Percentiles rank a stretch among this genome's conserved stretches.
These are phyloP conservation scores for Chromis chromis DNA, from an alignment of 2,797 vertebrate species.

Conservation along the genomic window DNA sequence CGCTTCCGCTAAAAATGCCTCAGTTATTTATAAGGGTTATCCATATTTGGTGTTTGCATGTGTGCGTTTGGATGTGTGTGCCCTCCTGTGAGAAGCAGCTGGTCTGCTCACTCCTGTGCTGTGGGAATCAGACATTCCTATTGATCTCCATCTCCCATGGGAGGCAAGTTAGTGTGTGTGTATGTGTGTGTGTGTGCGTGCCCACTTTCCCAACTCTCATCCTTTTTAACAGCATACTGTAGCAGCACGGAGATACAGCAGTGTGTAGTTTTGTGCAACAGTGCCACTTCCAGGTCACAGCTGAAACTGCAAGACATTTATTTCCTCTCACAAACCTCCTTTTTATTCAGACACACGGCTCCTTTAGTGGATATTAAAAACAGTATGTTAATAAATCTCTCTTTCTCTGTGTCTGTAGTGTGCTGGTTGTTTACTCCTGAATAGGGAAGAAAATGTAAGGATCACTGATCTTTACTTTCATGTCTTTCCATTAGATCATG, in stretches of 20 bases:
- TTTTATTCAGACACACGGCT: neutral
- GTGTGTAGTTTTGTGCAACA: slow-evolving; percentile 69
- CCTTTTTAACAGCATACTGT: slow-evolving; percentile 41
- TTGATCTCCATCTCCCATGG: slow-evolving; percentile 80
- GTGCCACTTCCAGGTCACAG: slow-evolving; percentile 68
- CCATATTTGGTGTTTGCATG: slow-evolving; percentile 57
- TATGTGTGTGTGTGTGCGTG: neutral
- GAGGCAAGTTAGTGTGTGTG: slow-evolving; percentile 40
- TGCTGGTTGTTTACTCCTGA: slow-evolving; percentile 80
- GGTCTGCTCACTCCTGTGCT: slow-evolving; percentile 65
- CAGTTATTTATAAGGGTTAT: slow-evolving; percentile 76
- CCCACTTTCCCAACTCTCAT: slow-evolving; percentile 48
- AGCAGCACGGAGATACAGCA: slow-evolving; percentile 10
- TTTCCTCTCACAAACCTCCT: neutral
- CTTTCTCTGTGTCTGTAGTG: slow-evolving; percentile 70
- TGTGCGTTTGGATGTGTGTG: slow-evolving; percentile 11
- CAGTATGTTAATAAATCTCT: slow-evolving; percentile 25
- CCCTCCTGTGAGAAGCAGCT: slow-evolving; percentile 74
- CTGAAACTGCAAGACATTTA: slow-evolving; percentile 34
- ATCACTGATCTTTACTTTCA: slow-evolving; percentile 69
- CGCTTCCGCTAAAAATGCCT: slow-evolving; percentile 67
- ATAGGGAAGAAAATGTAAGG: slow-evolving; percentile 80
- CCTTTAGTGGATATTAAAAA: slow-evolving; percentile 18
- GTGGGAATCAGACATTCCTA: slow-evolving; percentile 82
- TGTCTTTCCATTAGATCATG: slow-evolving; percentile 39